Base-by-base conservation (phyloP, 2,113 vertebrate genomes). In the Camelus dromedarius region DNA sequence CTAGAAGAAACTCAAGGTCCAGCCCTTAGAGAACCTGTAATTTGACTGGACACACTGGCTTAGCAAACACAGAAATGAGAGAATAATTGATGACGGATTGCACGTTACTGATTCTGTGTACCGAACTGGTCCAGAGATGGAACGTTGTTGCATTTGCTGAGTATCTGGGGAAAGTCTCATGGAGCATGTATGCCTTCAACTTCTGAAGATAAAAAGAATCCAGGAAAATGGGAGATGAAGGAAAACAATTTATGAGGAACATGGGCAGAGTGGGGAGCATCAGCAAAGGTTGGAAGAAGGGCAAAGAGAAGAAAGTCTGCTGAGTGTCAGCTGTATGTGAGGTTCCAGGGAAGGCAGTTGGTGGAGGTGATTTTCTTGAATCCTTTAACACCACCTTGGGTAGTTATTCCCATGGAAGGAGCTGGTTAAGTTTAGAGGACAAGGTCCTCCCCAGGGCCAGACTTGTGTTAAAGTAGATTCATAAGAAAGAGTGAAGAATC, bases 261-360 rank as follows among this genome's bases (percentile, higher is more conserved):
- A 30, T 2, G 11, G 26, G 16, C 26, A 89, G 82, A 92, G 30
- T 12, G 20, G 60, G 48, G 26, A 48, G n/a, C 6, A 6, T 10
- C 1, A 76, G 5, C 0, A 1, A 30, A 69, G n/a, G 10, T 20
- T 14, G 1, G 10, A 16, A 19, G 24, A 60, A 32, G 9, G 32
- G 9, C 52, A 18, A 72, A 12, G 15, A 72, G 16, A 46, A 13
- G 16, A 6, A 5, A 19, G 1, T 13, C 5, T 19, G 16, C 11
- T 13, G 35, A 42, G 8, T 5, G 26, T 2, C 38, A 24, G 0
- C 12, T 18, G 12, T 48, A 2, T 2, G 5, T 2, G 20, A 46
- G 32, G 26, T 48, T 19, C 19, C 52, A 5, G 2, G 32, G 42
- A 28, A 75, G 12, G 48, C 2, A 11, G 52, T 0, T 32, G 60